Evolutionary conservation across 2,113 vertebrate species (phyloP).

Genomic region (Melanerpes aurifrons): DNA sequence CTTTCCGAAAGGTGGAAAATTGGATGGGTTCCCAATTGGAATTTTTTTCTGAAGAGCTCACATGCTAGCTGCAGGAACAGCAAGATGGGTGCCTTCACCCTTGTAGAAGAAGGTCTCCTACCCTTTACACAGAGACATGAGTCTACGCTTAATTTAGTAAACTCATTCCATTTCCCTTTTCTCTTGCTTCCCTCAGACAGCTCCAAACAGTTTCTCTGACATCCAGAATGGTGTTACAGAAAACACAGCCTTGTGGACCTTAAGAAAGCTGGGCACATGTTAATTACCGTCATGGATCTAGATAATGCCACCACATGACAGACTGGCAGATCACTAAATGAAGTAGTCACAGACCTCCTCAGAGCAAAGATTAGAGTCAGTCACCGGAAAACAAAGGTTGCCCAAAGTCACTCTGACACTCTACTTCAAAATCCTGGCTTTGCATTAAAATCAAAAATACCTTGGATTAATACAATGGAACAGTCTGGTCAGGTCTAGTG

Average conservation of each 20-base stretch:
- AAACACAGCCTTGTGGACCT: not conserved
- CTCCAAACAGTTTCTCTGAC: not conserved
- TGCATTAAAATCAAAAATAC: not conserved
- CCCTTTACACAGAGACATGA: not conserved
- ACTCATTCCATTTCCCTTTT: not conserved
- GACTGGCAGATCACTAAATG: not conserved
- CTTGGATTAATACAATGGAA: not conserved
- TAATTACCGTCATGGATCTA: not conserved
- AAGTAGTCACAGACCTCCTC: not conserved
- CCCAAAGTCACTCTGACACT: not conserved
- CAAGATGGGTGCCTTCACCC: not conserved
- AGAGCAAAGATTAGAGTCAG: not conserved
- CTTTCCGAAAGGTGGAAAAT: not conserved
- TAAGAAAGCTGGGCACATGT: fast-evolving
- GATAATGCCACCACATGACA: not conserved
- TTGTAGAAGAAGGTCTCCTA: not conserved
- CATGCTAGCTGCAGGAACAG: not conserved
- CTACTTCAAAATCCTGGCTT: not conserved
- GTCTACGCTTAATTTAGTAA: not conserved
- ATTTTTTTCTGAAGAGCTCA: not conserved
- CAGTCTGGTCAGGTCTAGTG: not conserved
- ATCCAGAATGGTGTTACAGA: not conserved
- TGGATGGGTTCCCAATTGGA: not conserved
- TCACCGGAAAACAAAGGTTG: not conserved
- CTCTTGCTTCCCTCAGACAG: not conserved